Evolutionary conservation across 2,888 invertebrate genomes (phyloP).

Genomic region (Cantharis flavilabris): DNA sequence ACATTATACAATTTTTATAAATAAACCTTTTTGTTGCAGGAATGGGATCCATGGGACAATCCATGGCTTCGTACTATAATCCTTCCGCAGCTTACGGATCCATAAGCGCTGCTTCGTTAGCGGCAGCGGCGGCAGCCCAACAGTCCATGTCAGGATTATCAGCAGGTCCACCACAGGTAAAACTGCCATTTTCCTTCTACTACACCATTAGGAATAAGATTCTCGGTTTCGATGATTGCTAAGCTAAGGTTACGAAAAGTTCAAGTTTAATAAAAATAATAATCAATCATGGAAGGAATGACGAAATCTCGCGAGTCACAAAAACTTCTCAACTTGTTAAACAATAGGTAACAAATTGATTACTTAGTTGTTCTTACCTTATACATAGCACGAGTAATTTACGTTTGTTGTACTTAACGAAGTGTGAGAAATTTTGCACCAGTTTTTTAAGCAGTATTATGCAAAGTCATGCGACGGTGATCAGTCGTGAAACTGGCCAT

Average conservation of each 20-base stretch:
- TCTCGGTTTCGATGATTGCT: not conserved
- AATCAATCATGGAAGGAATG: not conserved
- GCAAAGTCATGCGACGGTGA: slow-evolving; percentile 41
- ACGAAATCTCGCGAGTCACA: not conserved
- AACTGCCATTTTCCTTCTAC: not conserved
- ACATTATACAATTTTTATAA: not conserved
- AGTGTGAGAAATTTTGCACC: slow-evolving; percentile 51
- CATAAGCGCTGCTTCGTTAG: slow-evolving; percentile 72
- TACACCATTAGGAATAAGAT: not conserved
- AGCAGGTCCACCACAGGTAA: slow-evolving; percentile 70
- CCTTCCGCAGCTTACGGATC: slow-evolving; percentile 74
- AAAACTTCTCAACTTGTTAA: slow-evolving; percentile 14
- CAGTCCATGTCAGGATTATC: slow-evolving; percentile 74
- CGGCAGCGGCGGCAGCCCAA: slow-evolving; percentile 74
- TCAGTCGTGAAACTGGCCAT: slow-evolving; percentile 43
- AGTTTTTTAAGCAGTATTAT: slow-evolving; percentile 34
- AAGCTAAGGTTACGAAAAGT: not conserved
- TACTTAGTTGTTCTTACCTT: slow-evolving; percentile 33
- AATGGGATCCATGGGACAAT: slow-evolving; percentile 75
- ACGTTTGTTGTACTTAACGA: slow-evolving; percentile 53
- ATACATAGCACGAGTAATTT: slow-evolving; percentile 47
- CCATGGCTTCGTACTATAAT: slow-evolving; percentile 72
- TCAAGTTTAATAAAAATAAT: not conserved
- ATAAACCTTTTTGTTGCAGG: slow-evolving; percentile 55
- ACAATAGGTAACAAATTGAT: slow-evolving; percentile 46